Percentiles rank a stretch among this genome's conserved stretches.
Conservation (phyloP, 2,888 invertebrate genomes). For the Pollenia labialis region DNA sequence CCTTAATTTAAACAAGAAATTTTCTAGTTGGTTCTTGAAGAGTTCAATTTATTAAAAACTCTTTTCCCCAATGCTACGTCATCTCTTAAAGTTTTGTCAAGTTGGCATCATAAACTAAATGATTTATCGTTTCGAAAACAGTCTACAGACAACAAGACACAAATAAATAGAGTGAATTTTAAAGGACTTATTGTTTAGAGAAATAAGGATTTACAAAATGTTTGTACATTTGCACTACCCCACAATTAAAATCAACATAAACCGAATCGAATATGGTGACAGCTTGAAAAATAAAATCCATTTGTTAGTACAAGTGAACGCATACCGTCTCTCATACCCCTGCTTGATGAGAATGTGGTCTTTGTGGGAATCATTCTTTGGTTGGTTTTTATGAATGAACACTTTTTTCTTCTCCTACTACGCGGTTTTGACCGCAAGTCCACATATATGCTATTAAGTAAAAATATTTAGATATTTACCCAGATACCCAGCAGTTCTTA, state of each 20-base stretch:
- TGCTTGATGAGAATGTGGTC: slow-evolving; percentile 21
- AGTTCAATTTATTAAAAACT: background rate
- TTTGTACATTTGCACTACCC: background rate
- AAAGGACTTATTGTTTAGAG: slow-evolving; percentile 17
- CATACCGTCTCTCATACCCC: background rate
- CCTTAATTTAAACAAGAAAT: too few species aligned
- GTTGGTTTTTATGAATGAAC: slow-evolving; percentile 48
- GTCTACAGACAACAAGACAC: background rate
- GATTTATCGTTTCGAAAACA: slow-evolving; percentile 24
- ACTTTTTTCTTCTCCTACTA: background rate
- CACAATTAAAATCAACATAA: background rate
- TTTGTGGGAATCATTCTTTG: slow-evolving; percentile 16
- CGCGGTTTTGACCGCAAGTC: slow-evolving; percentile 32
- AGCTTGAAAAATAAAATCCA: slow-evolving; percentile 37
- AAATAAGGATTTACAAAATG: slow-evolving; percentile 17
- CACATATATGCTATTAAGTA: slow-evolving; percentile 16
- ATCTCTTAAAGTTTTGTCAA: slow-evolving; percentile 1
- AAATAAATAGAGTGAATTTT: background rate
- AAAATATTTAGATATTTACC: background rate
- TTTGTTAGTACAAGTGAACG: background rate
- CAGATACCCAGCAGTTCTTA: slow-evolving; percentile 6
- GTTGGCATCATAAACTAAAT: slow-evolving; percentile 28
- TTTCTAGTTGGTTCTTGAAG: slow-evolving; percentile 1
- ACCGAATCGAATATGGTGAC: background rate
- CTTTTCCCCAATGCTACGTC: background rate